Conservation (phyloP, 2,113 vertebrate genomes). For the Festucalex cinctus region DNA sequence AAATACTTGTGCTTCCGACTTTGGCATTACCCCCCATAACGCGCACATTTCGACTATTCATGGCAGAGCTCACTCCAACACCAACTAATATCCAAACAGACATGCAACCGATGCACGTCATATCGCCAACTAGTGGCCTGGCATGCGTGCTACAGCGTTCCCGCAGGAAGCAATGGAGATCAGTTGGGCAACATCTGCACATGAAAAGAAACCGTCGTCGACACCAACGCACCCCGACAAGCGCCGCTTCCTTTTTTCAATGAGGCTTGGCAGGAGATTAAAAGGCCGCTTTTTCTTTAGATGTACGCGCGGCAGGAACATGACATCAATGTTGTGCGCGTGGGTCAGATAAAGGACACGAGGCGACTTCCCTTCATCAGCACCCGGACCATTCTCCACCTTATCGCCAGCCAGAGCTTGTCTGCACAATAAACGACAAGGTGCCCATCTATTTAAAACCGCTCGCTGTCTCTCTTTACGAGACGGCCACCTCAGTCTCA, state of each 20-base stretch:
- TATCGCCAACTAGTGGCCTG: background rate
- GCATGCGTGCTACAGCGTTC: background rate
- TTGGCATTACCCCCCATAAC: too few species aligned
- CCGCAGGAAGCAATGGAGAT: background rate
- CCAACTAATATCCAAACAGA: too few species aligned
- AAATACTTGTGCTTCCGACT: too few species aligned
- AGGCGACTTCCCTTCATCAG: constrained; percentile 5
- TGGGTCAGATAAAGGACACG: constrained; percentile 19
- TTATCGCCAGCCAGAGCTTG: constrained; percentile 13
- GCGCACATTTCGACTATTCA: too few species aligned
- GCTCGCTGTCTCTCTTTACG: constrained; percentile 9
- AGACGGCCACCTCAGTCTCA: constrained; percentile 31
- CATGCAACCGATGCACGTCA: too few species aligned
- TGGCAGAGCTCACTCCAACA: too few species aligned
- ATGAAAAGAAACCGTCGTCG: background rate
- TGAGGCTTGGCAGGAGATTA: too few species aligned
- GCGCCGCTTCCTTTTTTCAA: background rate
- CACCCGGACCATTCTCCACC: background rate
- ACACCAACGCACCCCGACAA: background rate
- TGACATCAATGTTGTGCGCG: constrained; percentile 11
- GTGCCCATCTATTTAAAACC: constrained; percentile 44
- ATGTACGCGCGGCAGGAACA: background rate
- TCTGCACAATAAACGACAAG: constrained; percentile 39
- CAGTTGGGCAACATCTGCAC: background rate
- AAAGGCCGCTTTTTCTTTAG: background rate